Base-by-base conservation (phyloP, 1,140 invertebrate genomes). In the Gryllus bimaculatus region DNA sequence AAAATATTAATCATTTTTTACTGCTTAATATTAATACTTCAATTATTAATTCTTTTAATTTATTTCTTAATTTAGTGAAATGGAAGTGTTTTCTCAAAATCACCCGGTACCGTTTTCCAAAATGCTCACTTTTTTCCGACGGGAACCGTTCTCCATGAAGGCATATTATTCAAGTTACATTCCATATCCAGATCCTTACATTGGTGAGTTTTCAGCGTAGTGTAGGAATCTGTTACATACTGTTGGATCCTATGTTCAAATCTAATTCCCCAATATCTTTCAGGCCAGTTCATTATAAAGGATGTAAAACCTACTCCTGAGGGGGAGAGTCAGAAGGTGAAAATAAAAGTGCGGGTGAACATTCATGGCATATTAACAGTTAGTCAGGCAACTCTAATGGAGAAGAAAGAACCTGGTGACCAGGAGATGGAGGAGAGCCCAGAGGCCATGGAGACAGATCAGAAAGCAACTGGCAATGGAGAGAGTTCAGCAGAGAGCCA, bases 301-400 rank as follows among this genome's bases (percentile, higher is more conserved):
- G 94, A 97, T 83, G 92, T 99, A 0, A 92, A 93, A 82, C 94
- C 95, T 76, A 91, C 91, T 73, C 83, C 92, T n/a, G 94, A 96
- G 81, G 96, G 96, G 8, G 95, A 96, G 83, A 91, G 91, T 47
- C 92, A 95, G 76, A 98, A 98, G 87, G 93, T 99, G 0, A 98
- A 98, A 86, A 92, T 99, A 0, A 99, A 99, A 88, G 95, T 97
- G 8, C 89, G 96, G 81, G 89, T 99, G 21, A 98, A 98, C 86
- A 88, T 94, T 18, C 94, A 99, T 86, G 98, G 98, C 18, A 93
- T 99, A 76, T 92, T 99, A 82, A 91, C 90, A 8, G 90, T 99
- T 7, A 90, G 91, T 7, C 94, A 92, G 80, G 98, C 98, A 3
- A 92, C 92, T 0, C 86, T 98, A 80, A 90, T 94, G 47, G 96